These are phyloP conservation scores for Alsophila aescularia DNA, from an alignment of 2,888 invertebrate genomes.

Conservation along the genomic window DNA sequence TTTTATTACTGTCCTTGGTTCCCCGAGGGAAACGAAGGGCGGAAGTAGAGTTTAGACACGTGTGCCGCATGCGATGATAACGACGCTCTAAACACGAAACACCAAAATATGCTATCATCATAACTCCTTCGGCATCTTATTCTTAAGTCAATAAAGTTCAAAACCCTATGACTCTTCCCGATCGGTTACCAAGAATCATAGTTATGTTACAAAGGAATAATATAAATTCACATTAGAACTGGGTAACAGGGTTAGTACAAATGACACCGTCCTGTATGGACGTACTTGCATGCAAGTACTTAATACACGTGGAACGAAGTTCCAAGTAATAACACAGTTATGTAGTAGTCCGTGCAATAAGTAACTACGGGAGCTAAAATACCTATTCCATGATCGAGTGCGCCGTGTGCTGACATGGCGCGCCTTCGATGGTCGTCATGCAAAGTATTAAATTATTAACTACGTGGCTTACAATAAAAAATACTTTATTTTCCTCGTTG, in stretches of 20 bases:
- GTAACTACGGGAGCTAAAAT: conserved; percentile 38
- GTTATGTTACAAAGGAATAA: conserved; percentile 54
- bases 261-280: conserved; percentile 53
- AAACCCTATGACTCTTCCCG: conserved; percentile 26
- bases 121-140: conserved; percentile 33
- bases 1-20: conserved; percentile 72
- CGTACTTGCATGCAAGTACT: conserved; percentile 34
- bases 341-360: neutral
- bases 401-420: conserved; percentile 48
- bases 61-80: conserved; percentile 74
- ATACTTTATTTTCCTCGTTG: conserved; percentile 57
- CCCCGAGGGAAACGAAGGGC: conserved; percentile 71
- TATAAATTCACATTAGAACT: conserved; percentile 59
- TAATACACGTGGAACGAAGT: conserved; percentile 68
- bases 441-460: conserved; percentile 49
- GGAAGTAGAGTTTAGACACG: conserved; percentile 74
- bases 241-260: conserved; percentile 60
- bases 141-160: conserved; percentile 28
- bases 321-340: conserved; percentile 53
- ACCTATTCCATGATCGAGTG: conserved; percentile 47
- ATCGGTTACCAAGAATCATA: conserved; percentile 43
- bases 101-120: conserved; percentile 40
- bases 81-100: conserved; percentile 46
- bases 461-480: conserved; percentile 50
- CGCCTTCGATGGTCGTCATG: conserved; percentile 31